Evolutionary conservation across 2,113 vertebrate genomes (phyloP).

Genomic region (Campylorhamphus procurvoides): DNA sequence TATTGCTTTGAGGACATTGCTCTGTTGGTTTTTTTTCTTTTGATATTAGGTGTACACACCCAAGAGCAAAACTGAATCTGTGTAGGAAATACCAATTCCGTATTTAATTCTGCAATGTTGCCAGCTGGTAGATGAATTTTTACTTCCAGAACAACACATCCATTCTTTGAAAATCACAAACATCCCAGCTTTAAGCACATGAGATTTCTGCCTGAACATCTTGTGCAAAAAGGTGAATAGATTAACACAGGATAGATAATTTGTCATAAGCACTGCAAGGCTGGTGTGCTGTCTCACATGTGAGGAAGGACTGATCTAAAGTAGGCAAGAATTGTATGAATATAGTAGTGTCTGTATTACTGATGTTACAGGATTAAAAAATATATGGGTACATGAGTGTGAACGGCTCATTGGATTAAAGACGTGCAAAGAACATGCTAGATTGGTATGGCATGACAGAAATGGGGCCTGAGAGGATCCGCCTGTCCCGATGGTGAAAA

Average conservation of each 20-base stretch:
- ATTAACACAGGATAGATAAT: background rate
- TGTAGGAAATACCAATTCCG: background rate
- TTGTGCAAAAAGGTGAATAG: background rate
- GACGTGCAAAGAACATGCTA: slow-evolving; percentile 6
- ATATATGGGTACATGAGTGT: background rate
- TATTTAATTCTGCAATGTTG: background rate
- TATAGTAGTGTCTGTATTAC: background rate
- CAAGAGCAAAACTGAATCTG: background rate
- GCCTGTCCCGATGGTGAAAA: background rate
- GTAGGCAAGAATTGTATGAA: slow-evolving; percentile 10
- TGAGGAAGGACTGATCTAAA: background rate
- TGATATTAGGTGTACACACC: background rate
- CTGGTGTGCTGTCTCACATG: background rate
- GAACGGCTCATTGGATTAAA: slow-evolving; percentile 24
- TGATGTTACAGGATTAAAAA: slow-evolving; percentile 19
- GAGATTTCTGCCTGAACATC: background rate
- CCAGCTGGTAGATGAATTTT: background rate
- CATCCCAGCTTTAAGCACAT: background rate
- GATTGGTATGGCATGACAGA: background rate
- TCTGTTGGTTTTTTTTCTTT: background rate
- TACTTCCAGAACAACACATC: background rate
- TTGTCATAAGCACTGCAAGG: background rate
- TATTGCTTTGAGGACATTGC: background rate
- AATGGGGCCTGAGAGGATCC: background rate
- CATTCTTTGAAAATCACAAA: background rate